phyloP scores from a whole-genome alignment of 1,140 invertebrate species.

The Microplitis demolitor region DNA sequence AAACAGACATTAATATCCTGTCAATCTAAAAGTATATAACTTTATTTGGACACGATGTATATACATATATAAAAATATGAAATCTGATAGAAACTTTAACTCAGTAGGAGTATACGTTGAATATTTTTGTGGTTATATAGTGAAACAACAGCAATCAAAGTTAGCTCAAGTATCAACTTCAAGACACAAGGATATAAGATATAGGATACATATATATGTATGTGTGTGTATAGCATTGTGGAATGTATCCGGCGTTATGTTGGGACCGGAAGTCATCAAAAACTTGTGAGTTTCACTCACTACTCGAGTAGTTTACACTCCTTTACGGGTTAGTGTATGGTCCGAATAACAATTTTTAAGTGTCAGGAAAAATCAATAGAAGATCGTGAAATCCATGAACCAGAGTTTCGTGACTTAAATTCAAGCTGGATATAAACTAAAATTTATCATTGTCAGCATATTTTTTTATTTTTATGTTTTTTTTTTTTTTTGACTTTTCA shows the following conservation, averaged over 20 bases:
- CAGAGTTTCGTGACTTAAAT: neutral
- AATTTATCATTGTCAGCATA: neutral
- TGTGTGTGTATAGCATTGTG: neutral
- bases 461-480: too few relatives aligned
- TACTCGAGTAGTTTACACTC: slow-evolving; percentile 12
- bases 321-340: slow-evolving; percentile 5
- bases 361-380: neutral
- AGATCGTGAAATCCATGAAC: neutral
- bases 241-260: neutral
- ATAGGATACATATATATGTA: neutral
- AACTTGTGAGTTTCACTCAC: slow-evolving; percentile 17
- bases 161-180: too few relatives aligned
- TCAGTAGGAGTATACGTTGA: too few relatives aligned
- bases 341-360: slow-evolving; percentile 1
- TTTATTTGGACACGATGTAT: too few relatives aligned
- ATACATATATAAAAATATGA: too few relatives aligned
- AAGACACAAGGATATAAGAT: neutral
- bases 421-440: neutral
- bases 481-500: too few relatives aligned
- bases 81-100: too few relatives aligned
- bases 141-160: too few relatives aligned
- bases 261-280: slow-evolving; percentile 30
- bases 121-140: too few relatives aligned
- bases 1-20: too few relatives aligned
- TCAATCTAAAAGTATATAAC: too few relatives aligned